Percentiles rank a stretch among this genome's conserved stretches.
These are phyloP conservation scores for Buphagus erythrorhynchus DNA, from an alignment of 2,797 vertebrate species.

Conservation along the genomic window DNA sequence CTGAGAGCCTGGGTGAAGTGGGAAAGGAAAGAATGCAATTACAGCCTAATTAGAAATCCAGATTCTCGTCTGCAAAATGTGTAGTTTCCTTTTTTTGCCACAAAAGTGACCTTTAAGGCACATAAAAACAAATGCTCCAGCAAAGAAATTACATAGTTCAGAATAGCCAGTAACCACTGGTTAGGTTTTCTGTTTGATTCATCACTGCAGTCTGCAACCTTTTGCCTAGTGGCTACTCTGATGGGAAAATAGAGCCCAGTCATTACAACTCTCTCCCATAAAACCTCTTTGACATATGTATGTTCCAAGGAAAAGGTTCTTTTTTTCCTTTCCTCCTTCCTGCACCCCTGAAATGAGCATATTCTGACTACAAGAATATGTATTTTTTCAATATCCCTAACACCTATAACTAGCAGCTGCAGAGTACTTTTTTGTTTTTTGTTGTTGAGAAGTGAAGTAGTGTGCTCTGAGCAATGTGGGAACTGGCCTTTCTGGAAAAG, in stretches of 20 bases:
- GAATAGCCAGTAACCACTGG: not conserved
- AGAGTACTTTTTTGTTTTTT: not conserved
- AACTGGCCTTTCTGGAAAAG: not conserved
- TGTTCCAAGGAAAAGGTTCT: not conserved
- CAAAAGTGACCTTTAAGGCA: constrained; percentile 2
- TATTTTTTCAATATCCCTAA: not conserved
- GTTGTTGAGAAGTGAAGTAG: not conserved
- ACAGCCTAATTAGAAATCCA: constrained; percentile 61
- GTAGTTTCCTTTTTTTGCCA: constrained; percentile 34
- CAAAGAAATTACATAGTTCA: not conserved
- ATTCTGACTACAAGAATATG: not conserved
- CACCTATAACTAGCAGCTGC: not conserved
- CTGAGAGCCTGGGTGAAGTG: not conserved
- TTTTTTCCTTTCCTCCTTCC: not conserved
- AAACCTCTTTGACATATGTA: not conserved
- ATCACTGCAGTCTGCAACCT: not conserved
- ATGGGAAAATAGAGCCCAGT: not conserved
- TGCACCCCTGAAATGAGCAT: not conserved
- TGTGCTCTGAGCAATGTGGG: not conserved
- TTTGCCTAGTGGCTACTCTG: not conserved
- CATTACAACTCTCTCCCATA: not conserved
- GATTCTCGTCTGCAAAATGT: constrained; percentile 7
- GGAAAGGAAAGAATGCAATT: constrained; percentile 63
- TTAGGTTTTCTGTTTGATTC: not conserved
- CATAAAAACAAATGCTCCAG: not conserved